Percentiles rank a stretch among this genome's conserved stretches.
phyloP scores from a whole-genome alignment of 2,888 invertebrate species.

The Neoaliturus tenellus region DNA sequence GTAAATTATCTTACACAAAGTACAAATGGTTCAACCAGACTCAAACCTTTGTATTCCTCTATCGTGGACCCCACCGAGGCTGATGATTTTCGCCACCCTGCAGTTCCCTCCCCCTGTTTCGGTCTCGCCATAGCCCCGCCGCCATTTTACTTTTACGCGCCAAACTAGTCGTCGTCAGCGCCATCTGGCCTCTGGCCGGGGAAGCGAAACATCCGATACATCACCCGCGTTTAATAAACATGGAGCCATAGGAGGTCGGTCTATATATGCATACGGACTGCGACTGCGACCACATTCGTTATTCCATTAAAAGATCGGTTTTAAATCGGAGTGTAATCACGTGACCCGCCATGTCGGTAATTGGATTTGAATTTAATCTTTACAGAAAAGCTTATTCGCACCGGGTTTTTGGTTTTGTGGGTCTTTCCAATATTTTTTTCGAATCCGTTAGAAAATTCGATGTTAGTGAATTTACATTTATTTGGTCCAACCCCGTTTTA shows the following conservation, averaged over 20 bases:
- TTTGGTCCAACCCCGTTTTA: no score
- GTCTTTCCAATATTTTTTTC: no score
- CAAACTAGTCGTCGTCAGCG: background rate
- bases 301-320: constrained; percentile 42
- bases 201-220: background rate
- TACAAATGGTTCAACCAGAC: no score
- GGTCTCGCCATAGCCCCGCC: background rate
- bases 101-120: background rate
- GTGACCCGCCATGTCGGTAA: constrained; percentile 4
- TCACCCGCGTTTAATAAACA: constrained; percentile 46
- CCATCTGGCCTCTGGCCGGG: background rate
- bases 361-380: constrained; percentile 48
- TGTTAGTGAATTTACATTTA: no score
- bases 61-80: no score
- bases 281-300: constrained; percentile 35
- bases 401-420: background rate
- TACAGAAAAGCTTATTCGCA: background rate
- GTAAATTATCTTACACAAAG: no score
- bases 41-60: no score
- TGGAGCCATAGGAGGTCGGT: constrained; percentile 49
- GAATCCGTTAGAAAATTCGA: no score
- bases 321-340: constrained; percentile 39
- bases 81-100: no score
- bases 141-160: constrained; percentile 36
- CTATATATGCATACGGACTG: constrained; percentile 47